Base-by-base conservation (phyloP, 2,113 vertebrate genomes). In the Scalopus aquaticus region DNA sequence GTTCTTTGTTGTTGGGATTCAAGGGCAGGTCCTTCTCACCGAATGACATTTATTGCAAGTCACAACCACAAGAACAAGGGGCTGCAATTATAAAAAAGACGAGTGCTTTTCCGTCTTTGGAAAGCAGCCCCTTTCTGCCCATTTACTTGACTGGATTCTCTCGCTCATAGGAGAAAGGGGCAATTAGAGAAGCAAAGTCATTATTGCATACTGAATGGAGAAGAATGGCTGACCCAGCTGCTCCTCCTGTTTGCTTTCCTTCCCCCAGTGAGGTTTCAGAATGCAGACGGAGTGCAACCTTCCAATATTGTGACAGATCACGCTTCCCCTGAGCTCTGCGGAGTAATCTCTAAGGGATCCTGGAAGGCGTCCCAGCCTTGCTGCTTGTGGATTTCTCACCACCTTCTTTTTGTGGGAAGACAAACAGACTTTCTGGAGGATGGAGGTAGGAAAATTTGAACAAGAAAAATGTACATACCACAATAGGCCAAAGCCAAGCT, bases 101-200 rank as follows among this genome's bases (percentile, higher is more conserved):
- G 80, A 51, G 56, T 93, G 67, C 80, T 90, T 93, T 82, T 94
- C 77, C 58, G 10, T 83, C 91, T 92, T 95, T 94, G 44, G 30
- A 72, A 65, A 96, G 76, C 76, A 95, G 95, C 85, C 83, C 83
- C 90, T 81, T 78, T 35, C 95, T 74, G 70, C 46, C 17, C 83
- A 91, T 92, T 72, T 91, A 95, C 95, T 97, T 67, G 56, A 58
- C 73, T 74, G 72, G 86, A 62, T 84, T 94, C 54, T 93, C 78
- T 51, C 76, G 83, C 89, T 95, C 72, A 32, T 28, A 37, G 37
- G 42, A 46, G 46, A 95, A 96, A 95, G 44, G 90, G 85, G 92
- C 93, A 96, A 95, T 97, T 97, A 93, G 76, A 65, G 30, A 87
- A 95, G 96, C 92, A 72, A 82, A 95, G 65, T 78, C 81, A 13